Evolutionary conservation across 1,140 invertebrate genomes (phyloP).

Genomic region (Mactra quadrangularis): DNA sequence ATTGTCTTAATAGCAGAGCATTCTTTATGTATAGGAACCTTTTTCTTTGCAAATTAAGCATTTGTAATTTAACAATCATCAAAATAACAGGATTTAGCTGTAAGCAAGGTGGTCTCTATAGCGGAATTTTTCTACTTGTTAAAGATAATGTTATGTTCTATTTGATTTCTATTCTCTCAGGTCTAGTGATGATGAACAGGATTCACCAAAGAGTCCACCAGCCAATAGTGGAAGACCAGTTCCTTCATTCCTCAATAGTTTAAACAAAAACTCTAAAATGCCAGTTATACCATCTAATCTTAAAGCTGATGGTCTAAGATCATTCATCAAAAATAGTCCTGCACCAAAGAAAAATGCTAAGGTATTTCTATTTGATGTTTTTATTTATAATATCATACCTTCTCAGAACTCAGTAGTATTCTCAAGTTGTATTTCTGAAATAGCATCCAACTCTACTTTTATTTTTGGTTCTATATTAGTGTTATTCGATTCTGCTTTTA

Average conservation of each 20-base stretch:
- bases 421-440: not conserved
- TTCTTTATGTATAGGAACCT: too few relatives aligned
- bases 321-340: slow-evolving; percentile 58
- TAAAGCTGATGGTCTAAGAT: slow-evolving; percentile 25
- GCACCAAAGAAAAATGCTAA: slow-evolving; percentile 38
- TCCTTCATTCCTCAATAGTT: slow-evolving; percentile 47
- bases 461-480: not conserved
- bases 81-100: too few relatives aligned
- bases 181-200: slow-evolving; percentile 16
- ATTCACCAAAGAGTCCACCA: not conserved
- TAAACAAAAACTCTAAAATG: slow-evolving; percentile 41
- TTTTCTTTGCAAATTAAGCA: too few relatives aligned
- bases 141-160: not conserved
- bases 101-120: too few relatives aligned
- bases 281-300: slow-evolving; percentile 25
- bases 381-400: not conserved
- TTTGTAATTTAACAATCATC: too few relatives aligned
- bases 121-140: too few relatives aligned
- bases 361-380: slow-evolving; percentile 3
- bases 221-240: slow-evolving; percentile 10
- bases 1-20: too few relatives aligned
- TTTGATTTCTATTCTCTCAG: not conserved
- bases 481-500: too few relatives aligned
- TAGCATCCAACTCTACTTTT: not conserved
- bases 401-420: not conserved